A percentile compares a stretch with the other conserved stretches of the same genome.
phyloP scores from a whole-genome alignment of 2,797 vertebrate species.

The Gymnothorax reevesii region DNA sequence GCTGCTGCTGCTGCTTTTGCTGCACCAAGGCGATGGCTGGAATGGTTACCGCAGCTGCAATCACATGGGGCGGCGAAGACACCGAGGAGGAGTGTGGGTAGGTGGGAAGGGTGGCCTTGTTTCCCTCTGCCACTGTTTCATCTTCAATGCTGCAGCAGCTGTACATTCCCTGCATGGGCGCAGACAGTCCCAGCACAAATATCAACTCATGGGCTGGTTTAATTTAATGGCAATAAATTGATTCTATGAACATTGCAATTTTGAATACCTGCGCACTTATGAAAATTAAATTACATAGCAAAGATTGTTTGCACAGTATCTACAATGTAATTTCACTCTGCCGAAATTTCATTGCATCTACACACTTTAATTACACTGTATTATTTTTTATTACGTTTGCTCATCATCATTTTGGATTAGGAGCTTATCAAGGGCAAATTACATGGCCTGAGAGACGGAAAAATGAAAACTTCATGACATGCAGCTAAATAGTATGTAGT shows the following conservation, averaged over 20 bases:
- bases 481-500: neutral
- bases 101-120: slow-evolving; percentile 69
- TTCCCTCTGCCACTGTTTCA: slow-evolving; percentile 66
- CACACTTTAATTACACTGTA: neutral
- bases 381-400: neutral
- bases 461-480: neutral
- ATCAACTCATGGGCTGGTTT: neutral
- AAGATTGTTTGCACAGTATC: neutral
- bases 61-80: slow-evolving; percentile 68
- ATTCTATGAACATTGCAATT: neutral
- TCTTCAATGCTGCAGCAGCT: slow-evolving; percentile 91
- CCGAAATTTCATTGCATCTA: neutral
- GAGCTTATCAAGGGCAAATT: neutral
- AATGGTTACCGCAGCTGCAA: slow-evolving; percentile 70
- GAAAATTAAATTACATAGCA: neutral
- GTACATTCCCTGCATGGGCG: slow-evolving; percentile 84
- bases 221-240: neutral
- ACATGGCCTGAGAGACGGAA: neutral
- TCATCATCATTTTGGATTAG: neutral
- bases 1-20: slow-evolving; percentile 51
- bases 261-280: neutral
- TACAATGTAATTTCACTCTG: neutral
- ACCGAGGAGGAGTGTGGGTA: slow-evolving; percentile 71
- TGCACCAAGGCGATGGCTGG: slow-evolving; percentile 71
- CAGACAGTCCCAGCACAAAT: slow-evolving; percentile 36